Evolutionary conservation across 2,888 invertebrate species (phyloP), one percentile per base, ranked within the genome.

Genomic region (Nemoura dubitans): DNA sequence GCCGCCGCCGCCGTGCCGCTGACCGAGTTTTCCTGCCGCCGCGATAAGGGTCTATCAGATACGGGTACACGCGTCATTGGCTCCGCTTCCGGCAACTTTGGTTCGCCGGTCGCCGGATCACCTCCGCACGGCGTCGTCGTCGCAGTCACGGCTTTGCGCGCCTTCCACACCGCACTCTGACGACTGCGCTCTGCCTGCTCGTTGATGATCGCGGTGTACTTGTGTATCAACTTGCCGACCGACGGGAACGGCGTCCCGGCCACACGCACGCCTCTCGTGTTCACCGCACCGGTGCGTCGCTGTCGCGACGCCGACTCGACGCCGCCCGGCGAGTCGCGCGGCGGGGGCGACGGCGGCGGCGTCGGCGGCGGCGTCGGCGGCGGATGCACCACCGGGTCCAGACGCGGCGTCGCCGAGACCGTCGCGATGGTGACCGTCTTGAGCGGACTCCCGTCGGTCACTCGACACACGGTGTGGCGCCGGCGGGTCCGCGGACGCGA

Each of bases 341-440:
- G 90, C 29, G 92, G 91, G 43, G 93, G 92, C 92, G 85, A 90
- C 90, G 92, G 92, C 91, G 93, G 93, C 93, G 92, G 92, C 88
- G 92, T 92, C 76, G 80, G 78, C 36, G 3, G 36, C 91, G 93
- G 93, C 93, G 92, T 92, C 88, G 92, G 92, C 76, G 80, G 78
- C 36, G 3, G 36, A 10, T 36, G 36, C 87, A 86, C 85, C 90
- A 86, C 90, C 90, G 89, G 27, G 26, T 1, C 26, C 10, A 21
- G 16, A 5, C 7, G 21, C 1, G 0, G 26, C 78, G 78, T 21
- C 27, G 16, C 26, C 27, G 78, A 78, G 59, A 59, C 59, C 16
- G 59, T 3, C 16, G 59, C 59, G 1, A 78, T 25, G 83, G 25
- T 83, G 25, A 83, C 83, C 14, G 21, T 30, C 21, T 83, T 83